Evolutionary conservation across 2,888 invertebrate species (phyloP).

Genomic region (Sphinx pinastri): DNA sequence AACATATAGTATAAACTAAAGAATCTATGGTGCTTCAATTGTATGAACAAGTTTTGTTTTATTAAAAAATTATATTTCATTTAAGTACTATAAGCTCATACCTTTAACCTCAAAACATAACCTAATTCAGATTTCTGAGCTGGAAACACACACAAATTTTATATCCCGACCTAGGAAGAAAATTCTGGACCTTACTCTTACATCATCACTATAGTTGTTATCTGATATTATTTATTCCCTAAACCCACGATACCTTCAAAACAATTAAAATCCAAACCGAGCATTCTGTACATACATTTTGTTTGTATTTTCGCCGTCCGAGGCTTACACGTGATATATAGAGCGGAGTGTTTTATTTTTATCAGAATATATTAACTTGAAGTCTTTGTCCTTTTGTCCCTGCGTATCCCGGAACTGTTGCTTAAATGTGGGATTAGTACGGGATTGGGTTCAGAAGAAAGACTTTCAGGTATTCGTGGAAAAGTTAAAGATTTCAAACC

Average conservation of each 20-base stretch:
- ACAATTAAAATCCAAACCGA: not conserved
- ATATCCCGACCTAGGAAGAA: too few relatives aligned
- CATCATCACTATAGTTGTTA: too few relatives aligned
- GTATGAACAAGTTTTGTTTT: too few relatives aligned
- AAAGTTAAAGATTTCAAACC: not conserved
- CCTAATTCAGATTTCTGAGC: too few relatives aligned
- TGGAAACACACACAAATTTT: too few relatives aligned
- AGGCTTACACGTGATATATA: constrained; percentile 44
- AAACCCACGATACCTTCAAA: not conserved
- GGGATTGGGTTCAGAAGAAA: not conserved
- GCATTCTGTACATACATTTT: constrained; percentile 23
- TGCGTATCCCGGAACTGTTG: not conserved
- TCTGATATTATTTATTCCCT: too few relatives aligned
- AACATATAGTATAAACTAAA: too few relatives aligned
- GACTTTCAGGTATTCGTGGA: not conserved
- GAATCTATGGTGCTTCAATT: too few relatives aligned
- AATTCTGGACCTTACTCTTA: too few relatives aligned
- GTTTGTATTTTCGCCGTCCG: constrained; percentile 32
- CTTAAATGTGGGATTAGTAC: not conserved
- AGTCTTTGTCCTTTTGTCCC: constrained; percentile 15
- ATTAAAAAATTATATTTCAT: too few relatives aligned
- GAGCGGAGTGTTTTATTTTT: constrained; percentile 18
- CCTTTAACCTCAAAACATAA: too few relatives aligned
- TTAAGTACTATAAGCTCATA: too few relatives aligned
- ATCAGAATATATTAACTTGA: constrained; percentile 23